A percentile compares a stretch with the other conserved stretches of the same genome.
These are phyloP conservation scores for Willisornis vidua DNA, from an alignment of 2,113 vertebrate genomes.

Conservation along the genomic window DNA sequence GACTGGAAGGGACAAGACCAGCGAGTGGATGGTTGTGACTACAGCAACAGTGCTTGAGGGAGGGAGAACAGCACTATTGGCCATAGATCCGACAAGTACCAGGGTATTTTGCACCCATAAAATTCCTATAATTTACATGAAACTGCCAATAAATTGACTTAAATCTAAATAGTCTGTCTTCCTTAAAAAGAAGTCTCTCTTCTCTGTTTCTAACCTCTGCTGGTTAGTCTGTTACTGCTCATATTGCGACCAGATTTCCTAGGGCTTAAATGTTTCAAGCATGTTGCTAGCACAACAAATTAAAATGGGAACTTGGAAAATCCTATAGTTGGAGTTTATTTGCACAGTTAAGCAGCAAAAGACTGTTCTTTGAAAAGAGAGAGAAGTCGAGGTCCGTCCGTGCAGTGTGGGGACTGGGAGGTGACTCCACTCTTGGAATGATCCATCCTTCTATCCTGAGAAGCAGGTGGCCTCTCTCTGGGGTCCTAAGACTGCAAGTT, in stretches of 20 bases:
- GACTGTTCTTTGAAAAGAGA: rapidly evolving
- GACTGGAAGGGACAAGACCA: neutral
- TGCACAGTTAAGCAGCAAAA: neutral
- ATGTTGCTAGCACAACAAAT: neutral
- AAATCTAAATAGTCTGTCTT: neutral
- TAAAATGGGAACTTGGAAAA: neutral
- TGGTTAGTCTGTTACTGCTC: neutral
- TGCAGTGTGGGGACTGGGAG: neutral
- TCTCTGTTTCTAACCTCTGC: neutral
- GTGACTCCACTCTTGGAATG: neutral
- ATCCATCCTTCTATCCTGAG: neutral
- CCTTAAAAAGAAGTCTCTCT: neutral
- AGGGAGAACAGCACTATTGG: neutral
- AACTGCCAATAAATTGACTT: neutral
- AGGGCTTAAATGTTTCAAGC: neutral
- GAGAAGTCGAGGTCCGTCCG: rapidly evolving
- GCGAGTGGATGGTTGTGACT: neutral
- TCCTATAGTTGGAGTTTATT: neutral
- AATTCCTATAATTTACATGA: neutral
- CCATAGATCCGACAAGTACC: neutral
- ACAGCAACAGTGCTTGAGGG: neutral
- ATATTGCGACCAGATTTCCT: neutral
- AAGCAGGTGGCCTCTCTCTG: neutral
- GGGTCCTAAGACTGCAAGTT: neutral
- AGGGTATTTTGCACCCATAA: neutral